Percentiles rank a stretch among this genome's conserved stretches.
These are phyloP conservation scores for Homarus americanus DNA, from an alignment of 1,140 invertebrate species.

Conservation along the genomic window DNA sequence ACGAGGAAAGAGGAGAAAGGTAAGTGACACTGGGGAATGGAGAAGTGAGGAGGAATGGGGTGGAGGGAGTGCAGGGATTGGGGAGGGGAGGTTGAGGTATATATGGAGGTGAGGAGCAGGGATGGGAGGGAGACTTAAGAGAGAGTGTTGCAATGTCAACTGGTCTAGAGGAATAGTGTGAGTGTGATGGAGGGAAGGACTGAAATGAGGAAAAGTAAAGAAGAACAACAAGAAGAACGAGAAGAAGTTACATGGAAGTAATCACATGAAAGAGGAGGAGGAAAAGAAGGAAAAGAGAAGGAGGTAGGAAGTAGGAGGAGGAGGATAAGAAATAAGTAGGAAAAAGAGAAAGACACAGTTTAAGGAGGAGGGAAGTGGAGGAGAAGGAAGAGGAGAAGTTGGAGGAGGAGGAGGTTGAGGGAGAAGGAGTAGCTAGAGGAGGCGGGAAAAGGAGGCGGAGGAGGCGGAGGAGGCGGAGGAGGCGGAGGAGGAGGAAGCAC, in stretches of 20 bases:
- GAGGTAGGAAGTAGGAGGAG: background rate
- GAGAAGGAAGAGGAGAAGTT: background rate
- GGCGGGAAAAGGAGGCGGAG: background rate
- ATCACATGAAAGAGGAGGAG: background rate
- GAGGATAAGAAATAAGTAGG: background rate
- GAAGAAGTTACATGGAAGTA: background rate
- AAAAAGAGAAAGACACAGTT: no score
- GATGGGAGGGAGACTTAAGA: background rate
- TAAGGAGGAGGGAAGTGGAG: background rate
- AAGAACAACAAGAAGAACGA: background rate
- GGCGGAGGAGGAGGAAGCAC: conserved; percentile 12
- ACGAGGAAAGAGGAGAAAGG: background rate
- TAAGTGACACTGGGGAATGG: no score
- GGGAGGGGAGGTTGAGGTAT: background rate
- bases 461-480: background rate
- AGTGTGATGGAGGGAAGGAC: background rate
- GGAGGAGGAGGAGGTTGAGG: background rate
- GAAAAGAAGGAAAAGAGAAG: background rate
- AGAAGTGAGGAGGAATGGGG: background rate
- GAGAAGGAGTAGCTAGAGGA: background rate
- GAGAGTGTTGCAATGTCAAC: background rate
- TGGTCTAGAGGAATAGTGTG: background rate
- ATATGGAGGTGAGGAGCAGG: no score
- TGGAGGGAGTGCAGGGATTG: no score
- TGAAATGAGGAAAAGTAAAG: background rate